A percentile compares a stretch with the other conserved stretches of the same genome.
phyloP scores from a whole-genome alignment of 2,113 vertebrate genomes.

The Gnathonemus echidnorhynchus region DNA sequence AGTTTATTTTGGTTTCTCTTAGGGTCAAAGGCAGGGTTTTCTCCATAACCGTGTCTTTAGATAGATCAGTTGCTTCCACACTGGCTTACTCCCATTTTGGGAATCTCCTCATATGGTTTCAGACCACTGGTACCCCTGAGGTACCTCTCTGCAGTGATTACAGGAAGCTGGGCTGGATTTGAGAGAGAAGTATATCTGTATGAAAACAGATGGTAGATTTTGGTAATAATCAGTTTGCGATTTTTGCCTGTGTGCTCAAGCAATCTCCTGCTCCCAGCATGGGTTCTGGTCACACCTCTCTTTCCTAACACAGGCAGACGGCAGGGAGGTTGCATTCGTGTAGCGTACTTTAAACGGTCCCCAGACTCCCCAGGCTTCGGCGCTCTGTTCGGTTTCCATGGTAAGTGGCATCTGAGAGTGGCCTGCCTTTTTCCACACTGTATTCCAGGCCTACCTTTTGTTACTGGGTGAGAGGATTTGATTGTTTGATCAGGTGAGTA shows the following conservation, averaged over 20 bases:
- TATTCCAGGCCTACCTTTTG: background rate
- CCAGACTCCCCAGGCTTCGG: background rate
- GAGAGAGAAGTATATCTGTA: background rate
- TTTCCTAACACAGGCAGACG: background rate
- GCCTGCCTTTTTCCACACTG: background rate
- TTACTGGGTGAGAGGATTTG: background rate
- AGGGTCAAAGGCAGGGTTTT: background rate
- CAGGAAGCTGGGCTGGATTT: background rate
- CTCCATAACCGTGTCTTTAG: background rate
- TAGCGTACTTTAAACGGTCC: background rate
- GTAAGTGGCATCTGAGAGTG: background rate
- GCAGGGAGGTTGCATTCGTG: background rate
- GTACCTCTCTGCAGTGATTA: background rate
- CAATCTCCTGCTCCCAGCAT: background rate
- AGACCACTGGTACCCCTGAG: background rate
- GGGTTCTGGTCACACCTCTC: background rate
- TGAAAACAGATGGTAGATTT: background rate
- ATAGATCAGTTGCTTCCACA: background rate
- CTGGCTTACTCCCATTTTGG: background rate
- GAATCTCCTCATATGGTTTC: background rate
- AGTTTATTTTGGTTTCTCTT: background rate
- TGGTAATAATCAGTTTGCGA: background rate
- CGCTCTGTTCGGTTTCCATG: background rate
- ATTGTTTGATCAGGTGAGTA: conserved; percentile 1
- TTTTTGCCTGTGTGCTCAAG: background rate